Percentiles rank a stretch among this genome's conserved stretches.
Evolutionary conservation across 2,113 vertebrate genomes (phyloP).

Genomic region (Columbina picui): DNA sequence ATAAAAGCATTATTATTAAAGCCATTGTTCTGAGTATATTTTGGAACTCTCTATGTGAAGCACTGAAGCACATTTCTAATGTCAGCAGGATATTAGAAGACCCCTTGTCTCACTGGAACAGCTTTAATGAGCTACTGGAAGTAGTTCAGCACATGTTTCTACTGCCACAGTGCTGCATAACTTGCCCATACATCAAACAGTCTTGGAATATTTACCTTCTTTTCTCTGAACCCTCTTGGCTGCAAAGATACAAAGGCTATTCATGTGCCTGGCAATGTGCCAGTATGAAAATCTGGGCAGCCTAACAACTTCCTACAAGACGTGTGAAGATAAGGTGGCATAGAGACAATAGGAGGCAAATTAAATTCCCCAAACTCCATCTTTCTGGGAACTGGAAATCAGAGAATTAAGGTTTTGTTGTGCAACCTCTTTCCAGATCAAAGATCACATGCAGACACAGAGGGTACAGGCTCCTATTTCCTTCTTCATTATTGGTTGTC

Average conservation of each 20-base stretch:
- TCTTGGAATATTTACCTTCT: constrained; percentile 29
- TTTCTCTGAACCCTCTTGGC: neutral
- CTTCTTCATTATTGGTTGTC: neutral
- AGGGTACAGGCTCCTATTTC: neutral
- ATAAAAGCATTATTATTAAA: constrained; percentile 16
- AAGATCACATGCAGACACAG: neutral
- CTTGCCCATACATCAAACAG: constrained; percentile 30
- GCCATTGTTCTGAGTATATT: neutral
- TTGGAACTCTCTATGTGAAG: constrained; percentile 24
- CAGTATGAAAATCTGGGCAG: neutral
- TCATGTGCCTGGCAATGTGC: neutral
- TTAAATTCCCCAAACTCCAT: constrained; percentile 16
- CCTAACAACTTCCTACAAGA: constrained; percentile 27
- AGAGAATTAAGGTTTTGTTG: neutral
- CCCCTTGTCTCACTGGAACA: constrained; percentile 29
- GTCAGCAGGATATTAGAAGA: constrained; percentile 39
- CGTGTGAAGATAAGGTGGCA: neutral
- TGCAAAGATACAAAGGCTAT: constrained; percentile 13
- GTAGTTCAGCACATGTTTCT: constrained; percentile 10
- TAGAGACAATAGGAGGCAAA: constrained; percentile 37
- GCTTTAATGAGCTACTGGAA: constrained; percentile 46
- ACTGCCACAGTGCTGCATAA: neutral
- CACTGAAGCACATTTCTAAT: constrained; percentile 19
- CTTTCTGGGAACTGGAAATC: neutral
- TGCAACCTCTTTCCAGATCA: neutral